Conservation (phyloP, 30 jellyfish, hydroid and myxozoan genomes). For the Rhopilema esculentum region DNA sequence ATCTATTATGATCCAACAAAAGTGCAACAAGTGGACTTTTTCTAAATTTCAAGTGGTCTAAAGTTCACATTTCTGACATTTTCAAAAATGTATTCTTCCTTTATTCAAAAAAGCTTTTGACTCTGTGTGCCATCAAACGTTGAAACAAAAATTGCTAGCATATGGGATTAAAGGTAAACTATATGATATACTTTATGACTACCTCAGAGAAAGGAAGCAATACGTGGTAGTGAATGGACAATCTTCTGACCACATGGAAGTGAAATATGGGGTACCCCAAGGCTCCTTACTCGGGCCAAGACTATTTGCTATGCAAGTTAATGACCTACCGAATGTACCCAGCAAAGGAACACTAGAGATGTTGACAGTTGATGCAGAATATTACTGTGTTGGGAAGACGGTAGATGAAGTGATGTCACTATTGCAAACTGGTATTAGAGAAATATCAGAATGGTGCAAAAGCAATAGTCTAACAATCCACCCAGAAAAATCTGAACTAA, state of each 20-base stretch:
- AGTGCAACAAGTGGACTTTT: no score
- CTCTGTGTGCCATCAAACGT: conserved; percentile 23
- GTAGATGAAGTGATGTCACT: conserved; percentile 48
- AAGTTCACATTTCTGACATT: no score
- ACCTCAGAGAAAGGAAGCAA: conserved; percentile 50
- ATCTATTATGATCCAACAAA: no score
- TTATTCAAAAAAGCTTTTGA: conserved; percentile 35
- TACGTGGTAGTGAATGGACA: conserved; percentile 55
- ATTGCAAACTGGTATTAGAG: conserved; percentile 23
- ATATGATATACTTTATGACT: conserved; percentile 32
- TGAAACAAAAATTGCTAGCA: conserved; percentile 3
- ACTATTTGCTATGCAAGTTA: conserved; percentile 49
- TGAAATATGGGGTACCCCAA: conserved; percentile 66
- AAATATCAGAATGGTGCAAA: conserved; percentile 58
- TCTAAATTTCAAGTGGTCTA: no score
- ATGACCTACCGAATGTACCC: conserved; percentile 33
- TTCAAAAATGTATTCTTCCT: no score
- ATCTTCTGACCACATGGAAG: conserved; percentile 23
- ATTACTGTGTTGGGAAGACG: conserved; percentile 62
- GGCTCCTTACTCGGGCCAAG: conserved; percentile 70
- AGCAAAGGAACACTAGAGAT: conserved; percentile 34
- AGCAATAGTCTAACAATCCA: conserved; percentile 52
- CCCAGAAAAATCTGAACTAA: conserved; percentile 46
- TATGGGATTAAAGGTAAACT: conserved; percentile 37
- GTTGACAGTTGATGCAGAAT: conserved; percentile 61